Base-by-base conservation (phyloP, 2,888 invertebrate species). In the Malthinus seriepunctatus region DNA sequence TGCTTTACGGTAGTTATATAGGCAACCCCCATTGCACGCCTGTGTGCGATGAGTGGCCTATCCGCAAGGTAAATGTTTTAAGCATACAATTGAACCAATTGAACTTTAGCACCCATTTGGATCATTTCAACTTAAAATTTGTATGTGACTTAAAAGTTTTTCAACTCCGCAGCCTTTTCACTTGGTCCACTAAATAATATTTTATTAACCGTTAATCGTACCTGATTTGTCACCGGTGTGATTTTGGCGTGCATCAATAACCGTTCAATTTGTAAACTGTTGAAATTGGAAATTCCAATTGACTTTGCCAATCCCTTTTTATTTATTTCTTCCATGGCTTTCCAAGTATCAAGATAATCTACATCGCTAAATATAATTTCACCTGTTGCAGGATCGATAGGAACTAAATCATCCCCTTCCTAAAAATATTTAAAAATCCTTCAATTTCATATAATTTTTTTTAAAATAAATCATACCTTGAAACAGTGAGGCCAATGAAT, bases 281-380 rank as follows among this genome's bases (percentile, higher is more conserved):
- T 94, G 73, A 93, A 94, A 78, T 95, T 95, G 45, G 91, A 91
- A 0, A 94, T 71, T 0, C 94, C 94, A 69, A 95, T 89, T 69
- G 88, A 88, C 67, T 83, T 86, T 0, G 84, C 83, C 6, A 91
- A 79, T 0, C 91, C 90, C 54, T 82, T 78, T 56, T 83, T 80
- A 3, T 87, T 84, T 6, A 90, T 82, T 8, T 83, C 77, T 74
- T 93, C 93, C 87, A 94, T 83, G 0, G 83, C 91, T 71, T 84
- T 83, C 84, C 88, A 91, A 0, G 89, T 88, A 67, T 89, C 93
- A 37, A 89, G 68, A 70, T 84, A 89, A 76, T 91, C 90, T 1
- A 85, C 86, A 45, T 87, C 82, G 2, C 87, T 86, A 44, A 79
- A 81, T 1, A 81, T 50, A 47, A 54, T 56, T 70, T 51, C 44